Conservation (phyloP, 2,888 invertebrate genomes). For the Cremastinae sp. region DNA sequence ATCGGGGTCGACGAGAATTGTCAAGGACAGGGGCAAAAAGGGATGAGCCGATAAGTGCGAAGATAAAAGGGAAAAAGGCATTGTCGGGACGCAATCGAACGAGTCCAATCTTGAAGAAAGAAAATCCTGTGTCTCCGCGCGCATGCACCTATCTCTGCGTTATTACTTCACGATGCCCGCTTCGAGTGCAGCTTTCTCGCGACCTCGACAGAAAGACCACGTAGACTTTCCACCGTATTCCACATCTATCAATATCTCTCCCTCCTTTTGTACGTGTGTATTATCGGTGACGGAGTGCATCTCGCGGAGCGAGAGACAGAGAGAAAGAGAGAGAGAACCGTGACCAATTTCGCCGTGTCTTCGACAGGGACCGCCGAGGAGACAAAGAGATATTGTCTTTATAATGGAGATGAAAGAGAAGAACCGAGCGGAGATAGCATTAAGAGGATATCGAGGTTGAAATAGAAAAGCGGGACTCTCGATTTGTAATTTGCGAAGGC, state of each 20-base stretch:
- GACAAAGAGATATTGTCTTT: constrained; percentile 44
- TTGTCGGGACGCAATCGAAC: constrained; percentile 64
- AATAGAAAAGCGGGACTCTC: neutral
- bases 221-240: neutral
- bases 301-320: constrained; percentile 15
- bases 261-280: constrained; percentile 7
- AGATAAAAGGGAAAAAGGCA: constrained; percentile 62
- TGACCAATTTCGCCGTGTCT: constrained; percentile 52
- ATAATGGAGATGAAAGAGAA: constrained; percentile 19
- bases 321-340: neutral
- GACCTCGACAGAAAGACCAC: no score
- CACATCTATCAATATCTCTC: constrained; percentile 17
- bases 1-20: constrained; percentile 39
- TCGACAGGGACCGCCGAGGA: constrained; percentile 14
- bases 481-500: constrained; percentile 47
- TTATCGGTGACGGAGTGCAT: neutral
- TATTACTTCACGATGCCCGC: constrained; percentile 40
- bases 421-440: neutral
- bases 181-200: neutral
- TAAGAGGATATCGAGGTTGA: neutral
- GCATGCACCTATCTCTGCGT: constrained; percentile 36
- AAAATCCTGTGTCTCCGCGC: constrained; percentile 57
- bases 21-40: constrained; percentile 10
- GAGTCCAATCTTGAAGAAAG: constrained; percentile 59
- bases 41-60: constrained; percentile 36